These are phyloP conservation scores for Balanococcus diminutus DNA, from an alignment of 2,888 invertebrate genomes.

Conservation along the genomic window DNA sequence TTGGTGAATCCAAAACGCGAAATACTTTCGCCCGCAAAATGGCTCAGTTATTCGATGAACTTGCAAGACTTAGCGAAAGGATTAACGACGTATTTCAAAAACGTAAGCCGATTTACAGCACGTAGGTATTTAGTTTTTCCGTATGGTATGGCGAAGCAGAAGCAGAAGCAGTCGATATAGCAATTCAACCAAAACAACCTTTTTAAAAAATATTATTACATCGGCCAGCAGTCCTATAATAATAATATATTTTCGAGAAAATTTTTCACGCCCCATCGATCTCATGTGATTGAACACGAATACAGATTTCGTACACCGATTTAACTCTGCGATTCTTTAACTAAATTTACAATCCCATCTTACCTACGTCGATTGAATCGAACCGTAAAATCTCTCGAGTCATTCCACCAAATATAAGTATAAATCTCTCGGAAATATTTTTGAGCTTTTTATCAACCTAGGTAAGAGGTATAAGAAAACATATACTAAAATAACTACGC, in stretches of 20 bases:
- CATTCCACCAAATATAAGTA: too few species aligned
- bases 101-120: neutral
- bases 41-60: neutral
- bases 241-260: neutral
- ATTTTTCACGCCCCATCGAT: neutral
- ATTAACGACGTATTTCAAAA: neutral
- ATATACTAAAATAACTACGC: neutral
- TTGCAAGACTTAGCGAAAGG: neutral
- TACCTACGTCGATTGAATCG: too few species aligned
- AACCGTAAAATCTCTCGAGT: neutral
- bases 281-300: neutral
- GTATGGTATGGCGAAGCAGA: too few species aligned
- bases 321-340: too few species aligned
- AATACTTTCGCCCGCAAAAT: neutral
- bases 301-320: neutral
- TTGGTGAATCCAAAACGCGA: neutral
- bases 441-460: neutral
- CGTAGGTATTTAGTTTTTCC: slow-evolving; percentile 8
- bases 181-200: neutral
- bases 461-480: too few species aligned
- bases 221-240: neutral
- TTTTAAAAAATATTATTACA: neutral
- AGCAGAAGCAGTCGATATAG: too few species aligned
- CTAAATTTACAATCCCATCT: too few species aligned
- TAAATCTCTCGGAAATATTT: neutral